Conservation (phyloP, 2,888 invertebrate genomes). For the Anorthoa munda region DNA sequence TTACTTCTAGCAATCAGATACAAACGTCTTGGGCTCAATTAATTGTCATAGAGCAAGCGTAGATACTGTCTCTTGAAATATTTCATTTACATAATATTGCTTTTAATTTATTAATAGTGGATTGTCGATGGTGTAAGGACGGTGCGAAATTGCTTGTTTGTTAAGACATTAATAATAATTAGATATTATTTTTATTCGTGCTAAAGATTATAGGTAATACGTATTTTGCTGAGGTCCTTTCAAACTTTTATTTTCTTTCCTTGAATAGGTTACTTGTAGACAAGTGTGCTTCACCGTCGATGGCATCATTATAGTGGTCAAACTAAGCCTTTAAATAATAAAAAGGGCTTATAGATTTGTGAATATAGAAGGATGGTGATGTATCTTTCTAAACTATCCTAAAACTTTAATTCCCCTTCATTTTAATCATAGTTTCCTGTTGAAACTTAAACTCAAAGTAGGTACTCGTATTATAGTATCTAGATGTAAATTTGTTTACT, state of each 20-base stretch:
- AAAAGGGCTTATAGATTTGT: too few relatives aligned
- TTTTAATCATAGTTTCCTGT: too few relatives aligned
- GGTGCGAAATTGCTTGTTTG: neutral
- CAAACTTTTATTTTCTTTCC: too few relatives aligned
- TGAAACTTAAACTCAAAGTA: too few relatives aligned
- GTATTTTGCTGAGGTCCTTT: neutral
- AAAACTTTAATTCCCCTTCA: too few relatives aligned
- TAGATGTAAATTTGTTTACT: neutral
- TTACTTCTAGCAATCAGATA: conserved; percentile 75
- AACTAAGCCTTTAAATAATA: too few relatives aligned
- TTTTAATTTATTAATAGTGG: conserved; percentile 49
- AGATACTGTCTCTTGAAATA: conserved; percentile 49
- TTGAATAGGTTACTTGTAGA: too few relatives aligned
- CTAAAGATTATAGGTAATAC: too few relatives aligned
- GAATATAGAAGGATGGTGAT: neutral
- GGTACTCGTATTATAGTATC: neutral
- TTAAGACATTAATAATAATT: neutral
- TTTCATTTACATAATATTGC: conserved; percentile 58
- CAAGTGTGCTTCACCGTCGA: too few relatives aligned
- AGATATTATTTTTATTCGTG: neutral
- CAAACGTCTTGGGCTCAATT: conserved; percentile 72
- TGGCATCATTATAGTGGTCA: too few relatives aligned
- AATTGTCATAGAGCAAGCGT: conserved; percentile 63
- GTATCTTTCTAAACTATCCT: neutral
- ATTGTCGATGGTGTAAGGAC: neutral